These are phyloP conservation scores for Zeuzera pyrina DNA, from an alignment of 2,888 invertebrate genomes.

Conservation along the genomic window DNA sequence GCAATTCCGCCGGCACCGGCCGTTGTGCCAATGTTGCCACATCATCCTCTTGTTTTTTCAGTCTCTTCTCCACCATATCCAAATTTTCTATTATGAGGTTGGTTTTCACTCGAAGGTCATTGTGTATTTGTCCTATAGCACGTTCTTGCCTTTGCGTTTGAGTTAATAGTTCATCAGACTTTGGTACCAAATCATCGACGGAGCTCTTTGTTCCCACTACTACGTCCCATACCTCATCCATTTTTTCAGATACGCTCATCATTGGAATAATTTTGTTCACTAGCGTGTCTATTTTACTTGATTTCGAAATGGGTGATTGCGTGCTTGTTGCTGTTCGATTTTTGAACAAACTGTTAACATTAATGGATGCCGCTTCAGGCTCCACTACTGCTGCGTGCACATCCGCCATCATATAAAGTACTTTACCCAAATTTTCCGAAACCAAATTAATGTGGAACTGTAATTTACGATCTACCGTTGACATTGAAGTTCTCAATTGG, in stretches of 20 bases:
- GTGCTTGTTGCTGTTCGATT: constrained; percentile 75
- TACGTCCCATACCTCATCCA: constrained; percentile 94
- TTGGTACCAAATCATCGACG: constrained; percentile 88
- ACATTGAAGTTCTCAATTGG: constrained; percentile 83
- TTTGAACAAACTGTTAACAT: constrained; percentile 61
- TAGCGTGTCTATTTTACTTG: constrained; percentile 85
- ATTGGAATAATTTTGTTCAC: constrained; percentile 89
- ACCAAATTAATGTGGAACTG: constrained; percentile 89
- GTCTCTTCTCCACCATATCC: constrained; percentile 86
- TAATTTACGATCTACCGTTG: constrained; percentile 84
- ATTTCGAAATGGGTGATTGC: constrained; percentile 70
- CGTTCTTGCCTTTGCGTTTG: constrained; percentile 90
- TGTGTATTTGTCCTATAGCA: constrained; percentile 89
- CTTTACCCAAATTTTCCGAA: constrained; percentile 85
- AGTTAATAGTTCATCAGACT: constrained; percentile 87
- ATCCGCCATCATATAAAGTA: constrained; percentile 84
- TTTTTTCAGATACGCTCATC: constrained; percentile 88
- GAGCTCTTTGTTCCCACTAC: constrained; percentile 91
- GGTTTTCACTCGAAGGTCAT: constrained; percentile 84
- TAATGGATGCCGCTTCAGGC: constrained; percentile 73
- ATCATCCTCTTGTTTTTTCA: constrained; percentile 89
- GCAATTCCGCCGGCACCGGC: constrained; percentile 80
- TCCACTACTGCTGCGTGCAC: constrained; percentile 89
- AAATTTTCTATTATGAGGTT: constrained; percentile 91
- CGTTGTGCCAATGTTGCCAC: constrained; percentile 84